These are phyloP conservation scores for Rhingia rostrata DNA, from an alignment of 2,888 invertebrate genomes.

Conservation along the genomic window DNA sequence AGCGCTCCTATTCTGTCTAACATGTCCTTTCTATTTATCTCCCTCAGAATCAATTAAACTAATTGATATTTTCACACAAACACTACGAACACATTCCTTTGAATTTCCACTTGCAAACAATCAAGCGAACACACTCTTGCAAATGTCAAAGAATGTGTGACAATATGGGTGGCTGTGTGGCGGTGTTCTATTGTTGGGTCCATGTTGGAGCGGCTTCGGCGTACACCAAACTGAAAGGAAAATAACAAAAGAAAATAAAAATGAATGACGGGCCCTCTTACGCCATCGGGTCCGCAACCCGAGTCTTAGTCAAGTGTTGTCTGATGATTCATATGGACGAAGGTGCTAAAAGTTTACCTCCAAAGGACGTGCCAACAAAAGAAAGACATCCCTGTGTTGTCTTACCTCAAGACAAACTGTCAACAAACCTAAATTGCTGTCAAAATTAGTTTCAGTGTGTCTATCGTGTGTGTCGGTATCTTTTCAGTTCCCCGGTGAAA, in stretches of 20 bases:
- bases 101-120: neutral
- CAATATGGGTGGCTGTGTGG: constrained; percentile 54
- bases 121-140: constrained; percentile 25
- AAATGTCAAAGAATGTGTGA: constrained; percentile 42
- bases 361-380: constrained; percentile 38
- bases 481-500: constrained; percentile 8
- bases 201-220: constrained; percentile 73
- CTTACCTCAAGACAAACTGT: constrained; percentile 30
- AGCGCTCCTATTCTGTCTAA: constrained; percentile 10
- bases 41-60: constrained; percentile 72
- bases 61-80: constrained; percentile 73
- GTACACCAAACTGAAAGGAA: constrained; percentile 55
- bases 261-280: constrained; percentile 67
- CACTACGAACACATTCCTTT: constrained; percentile 17
- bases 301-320: constrained; percentile 72
- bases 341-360: constrained; percentile 34
- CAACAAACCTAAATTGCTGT: constrained; percentile 18
- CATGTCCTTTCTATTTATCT: constrained; percentile 24
- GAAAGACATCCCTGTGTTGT: neutral
- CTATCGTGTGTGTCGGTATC: constrained; percentile 22
- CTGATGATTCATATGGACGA: constrained; percentile 73
- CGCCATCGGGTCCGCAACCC: constrained; percentile 72
- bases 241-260: constrained; percentile 31
- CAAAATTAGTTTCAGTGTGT: constrained; percentile 28
- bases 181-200: constrained; percentile 32